Base-by-base conservation (phyloP, 1,140 invertebrate genomes). In the Copidosoma floridanum region DNA sequence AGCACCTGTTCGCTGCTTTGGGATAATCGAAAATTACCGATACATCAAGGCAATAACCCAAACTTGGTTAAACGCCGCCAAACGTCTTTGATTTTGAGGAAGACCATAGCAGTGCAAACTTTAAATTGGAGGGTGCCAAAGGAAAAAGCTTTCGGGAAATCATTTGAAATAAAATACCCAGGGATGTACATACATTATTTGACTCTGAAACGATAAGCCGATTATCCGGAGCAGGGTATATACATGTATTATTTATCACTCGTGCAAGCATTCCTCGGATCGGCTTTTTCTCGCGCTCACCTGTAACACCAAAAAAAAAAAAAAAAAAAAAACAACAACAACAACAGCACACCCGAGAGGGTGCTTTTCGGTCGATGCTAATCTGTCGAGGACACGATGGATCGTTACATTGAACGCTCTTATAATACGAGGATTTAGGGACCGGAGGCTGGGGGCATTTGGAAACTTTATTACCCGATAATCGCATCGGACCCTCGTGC, bases 401-500 rank as follows among this genome's bases (percentile, higher is more conserved):
- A 47, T 47, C 44, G 44, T 47, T 47, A 47, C 24, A 21, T 47
- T 47, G 24, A 6, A 47, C 23, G 23, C 44, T 47, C 24, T 24
- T 24, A 47, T 18, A 47, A 47, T 47, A 26, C 23, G 16, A 47
- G 21, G 44, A 47, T 47, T 47, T 47, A 24, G 27, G 23, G 23
- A 24, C 23, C 14, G 5, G 14, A 43, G 5, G 41, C 11, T 3
- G 4, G n/a, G 23, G 20, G 41, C 41, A 8, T 12, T 40, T n/a
- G 4, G 41, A 26, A 47, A 3, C 44, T 47, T 24, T 26, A 47
- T 24, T 47, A 47, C 44, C 44, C 44, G 20, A n/a, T 47, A 47
- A 47, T 47, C 21, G 44, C 44, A 47, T 47, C 44, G n/a, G 44
- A 47, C 44, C 23, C 44, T 14, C n/a, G n/a, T n/a, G n/a, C n/a